phyloP scores from a whole-genome alignment of 2,888 invertebrate genomes.

The Vannuccia rotundouncinata region DNA sequence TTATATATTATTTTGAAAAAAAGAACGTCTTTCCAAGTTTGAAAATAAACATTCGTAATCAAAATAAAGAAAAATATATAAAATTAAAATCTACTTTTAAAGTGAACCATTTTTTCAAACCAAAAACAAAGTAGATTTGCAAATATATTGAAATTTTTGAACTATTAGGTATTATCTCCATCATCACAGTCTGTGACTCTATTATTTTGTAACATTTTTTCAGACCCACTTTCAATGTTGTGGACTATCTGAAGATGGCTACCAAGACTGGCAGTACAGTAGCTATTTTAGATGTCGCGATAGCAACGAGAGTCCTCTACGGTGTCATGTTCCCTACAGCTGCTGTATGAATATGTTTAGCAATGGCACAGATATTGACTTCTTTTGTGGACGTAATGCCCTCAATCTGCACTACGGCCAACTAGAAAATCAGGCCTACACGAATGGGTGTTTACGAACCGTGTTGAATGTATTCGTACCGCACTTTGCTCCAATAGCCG shows the following conservation, averaged over 20 bases:
- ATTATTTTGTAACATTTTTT: too few species aligned
- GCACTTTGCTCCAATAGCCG: neutral
- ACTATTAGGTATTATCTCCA: neutral
- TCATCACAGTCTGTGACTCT: too few species aligned
- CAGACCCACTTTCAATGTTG: neutral
- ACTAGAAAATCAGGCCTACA: neutral
- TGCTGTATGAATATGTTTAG: neutral
- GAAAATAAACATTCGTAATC: too few species aligned
- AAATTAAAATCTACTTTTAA: too few species aligned
- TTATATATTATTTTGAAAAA: too few species aligned
- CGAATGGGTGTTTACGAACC: neutral
- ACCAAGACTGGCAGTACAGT: neutral
- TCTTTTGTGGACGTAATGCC: neutral
- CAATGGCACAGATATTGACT: neutral
- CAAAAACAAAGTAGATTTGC: too few species aligned
- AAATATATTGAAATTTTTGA: too few species aligned
- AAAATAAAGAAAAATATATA: too few species aligned
- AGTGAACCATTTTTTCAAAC: too few species aligned
- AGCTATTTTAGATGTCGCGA: neutral
- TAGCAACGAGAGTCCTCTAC: neutral
- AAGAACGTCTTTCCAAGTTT: too few species aligned
- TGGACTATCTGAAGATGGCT: neutral
- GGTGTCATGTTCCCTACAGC: neutral
- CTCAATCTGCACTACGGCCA: neutral
- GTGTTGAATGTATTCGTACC: neutral